A percentile compares a stretch with the other conserved stretches of the same genome.
These are phyloP conservation scores for Steinernema hermaphroditum DNA, from an alignment of 2,888 invertebrate genomes.

Conservation along the genomic window DNA sequence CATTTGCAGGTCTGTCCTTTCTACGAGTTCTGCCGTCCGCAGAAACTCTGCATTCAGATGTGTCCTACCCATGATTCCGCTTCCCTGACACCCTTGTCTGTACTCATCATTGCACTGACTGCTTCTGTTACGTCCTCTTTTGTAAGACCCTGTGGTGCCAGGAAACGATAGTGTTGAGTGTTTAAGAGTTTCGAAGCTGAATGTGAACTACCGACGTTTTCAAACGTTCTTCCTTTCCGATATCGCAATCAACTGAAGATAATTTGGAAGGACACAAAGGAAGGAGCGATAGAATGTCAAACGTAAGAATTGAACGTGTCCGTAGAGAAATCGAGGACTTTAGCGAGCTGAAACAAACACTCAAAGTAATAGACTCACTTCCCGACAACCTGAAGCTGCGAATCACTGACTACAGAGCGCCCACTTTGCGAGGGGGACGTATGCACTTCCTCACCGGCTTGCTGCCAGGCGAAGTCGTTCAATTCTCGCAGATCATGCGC, in stretches of 20 bases:
- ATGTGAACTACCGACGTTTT: neutral
- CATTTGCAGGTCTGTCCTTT: no score
- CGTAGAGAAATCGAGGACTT: neutral
- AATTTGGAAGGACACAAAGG: neutral
- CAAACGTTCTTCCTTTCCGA: slow-evolving; percentile 1
- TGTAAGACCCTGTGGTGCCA: neutral
- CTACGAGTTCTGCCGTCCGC: no score
- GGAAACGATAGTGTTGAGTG: neutral
- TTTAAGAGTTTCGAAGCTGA: neutral
- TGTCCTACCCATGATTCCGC: no score
- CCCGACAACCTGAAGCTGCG: slow-evolving; percentile 33
- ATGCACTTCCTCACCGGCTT: slow-evolving; percentile 29
- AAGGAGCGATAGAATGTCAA: neutral
- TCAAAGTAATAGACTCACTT: slow-evolving; percentile 28
- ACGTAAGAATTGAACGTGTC: neutral
- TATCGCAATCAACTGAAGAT: slow-evolving; percentile 4
- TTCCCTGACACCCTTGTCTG: neutral
- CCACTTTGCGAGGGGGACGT: neutral
- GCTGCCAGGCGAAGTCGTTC: slow-evolving; percentile 30
- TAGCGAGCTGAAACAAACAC: slow-evolving; percentile 30
- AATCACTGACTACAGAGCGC: slow-evolving; percentile 29
- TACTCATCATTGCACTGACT: neutral
- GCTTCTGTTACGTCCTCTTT: neutral
- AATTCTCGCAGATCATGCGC: slow-evolving; percentile 22
- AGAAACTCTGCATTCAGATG: no score